Base-by-base conservation (phyloP, 2,797 vertebrate genomes). In the Synanceia verrucosa region DNA sequence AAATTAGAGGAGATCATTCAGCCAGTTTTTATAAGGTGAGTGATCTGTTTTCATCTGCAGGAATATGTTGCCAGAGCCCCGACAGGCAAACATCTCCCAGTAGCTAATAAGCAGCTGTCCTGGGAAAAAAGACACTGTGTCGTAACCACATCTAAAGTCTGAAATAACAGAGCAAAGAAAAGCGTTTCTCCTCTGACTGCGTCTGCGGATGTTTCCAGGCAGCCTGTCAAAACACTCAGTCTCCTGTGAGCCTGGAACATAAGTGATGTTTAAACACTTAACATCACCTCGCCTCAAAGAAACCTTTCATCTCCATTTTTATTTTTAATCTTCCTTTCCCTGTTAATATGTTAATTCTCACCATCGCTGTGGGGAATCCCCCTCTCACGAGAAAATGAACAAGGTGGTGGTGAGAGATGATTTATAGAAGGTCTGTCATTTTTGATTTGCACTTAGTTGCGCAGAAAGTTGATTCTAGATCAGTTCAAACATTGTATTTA, bases 141-240 rank as follows among this genome's bases (percentile, higher is more conserved):
- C 1, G 4, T 46, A 68, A 73, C 86, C 83, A 83, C 81, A 78
- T 82, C 61, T 85, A 4, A 85, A 62, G 70, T 63, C 63, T 43
- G 56, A 68, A 73, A 83, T 74, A 77, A 83, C 56, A 75, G 72
- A 79, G 78, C 23, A 12, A 13, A 33, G 57, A 57, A 75, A 77
- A 52, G 1, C 5, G 56, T 70, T 79, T 51, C 56, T 78, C 23
- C 53, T 74, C 37, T 5, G 34, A 34, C 37, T 21, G 46, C 16
- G 36, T 36, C 36, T 13, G 41, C 4, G 5, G 65, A 63, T 51
- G 65, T 65, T 79, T 78, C 52, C 26, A 51, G 46, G 53, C 60
- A 1, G 68, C 44, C 65, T 78, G 82, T 84, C 72, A 66, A 14
- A 81, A 47, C 26, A 11, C 5, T 65, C 67, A 61, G 58, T 21